These are phyloP conservation scores for Mantis religiosa DNA, from an alignment of 2,888 invertebrate species.

Conservation along the genomic window DNA sequence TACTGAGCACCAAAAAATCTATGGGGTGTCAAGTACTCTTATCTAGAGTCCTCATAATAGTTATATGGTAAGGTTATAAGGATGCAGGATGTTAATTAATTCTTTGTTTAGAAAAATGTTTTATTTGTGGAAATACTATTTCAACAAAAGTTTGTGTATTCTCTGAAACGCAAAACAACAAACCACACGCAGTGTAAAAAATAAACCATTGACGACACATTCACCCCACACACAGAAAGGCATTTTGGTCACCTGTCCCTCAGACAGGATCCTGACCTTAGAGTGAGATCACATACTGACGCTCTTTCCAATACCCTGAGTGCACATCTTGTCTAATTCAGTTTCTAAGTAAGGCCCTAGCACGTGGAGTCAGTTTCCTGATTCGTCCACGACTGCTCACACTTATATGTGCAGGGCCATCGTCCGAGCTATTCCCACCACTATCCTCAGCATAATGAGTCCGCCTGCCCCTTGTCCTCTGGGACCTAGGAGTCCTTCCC, in stretches of 20 bases:
- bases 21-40: too few relatives aligned
- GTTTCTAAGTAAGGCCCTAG: constrained; percentile 48
- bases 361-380: constrained; percentile 75
- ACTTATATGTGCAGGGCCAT: constrained; percentile 43
- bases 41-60: too few relatives aligned
- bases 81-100: too few relatives aligned
- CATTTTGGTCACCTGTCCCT: not conserved
- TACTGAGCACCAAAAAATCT: too few relatives aligned
- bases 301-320: not conserved
- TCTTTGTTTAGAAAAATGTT: not conserved
- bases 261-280: not conserved
- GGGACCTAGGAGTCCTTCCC: constrained; percentile 36
- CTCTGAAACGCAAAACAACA: not conserved
- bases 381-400: constrained; percentile 81
- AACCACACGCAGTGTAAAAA: not conserved
- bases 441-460: constrained; percentile 45
- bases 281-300: not conserved
- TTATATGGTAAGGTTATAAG: too few relatives aligned
- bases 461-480: constrained; percentile 40
- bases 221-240: not conserved
- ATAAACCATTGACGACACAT: not conserved
- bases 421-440: constrained; percentile 29
- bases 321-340: not conserved
- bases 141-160: not conserved
- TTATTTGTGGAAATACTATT: not conserved